Evolutionary conservation across 2,888 invertebrate species (phyloP).

Genomic region (Lasiommata megera): DNA sequence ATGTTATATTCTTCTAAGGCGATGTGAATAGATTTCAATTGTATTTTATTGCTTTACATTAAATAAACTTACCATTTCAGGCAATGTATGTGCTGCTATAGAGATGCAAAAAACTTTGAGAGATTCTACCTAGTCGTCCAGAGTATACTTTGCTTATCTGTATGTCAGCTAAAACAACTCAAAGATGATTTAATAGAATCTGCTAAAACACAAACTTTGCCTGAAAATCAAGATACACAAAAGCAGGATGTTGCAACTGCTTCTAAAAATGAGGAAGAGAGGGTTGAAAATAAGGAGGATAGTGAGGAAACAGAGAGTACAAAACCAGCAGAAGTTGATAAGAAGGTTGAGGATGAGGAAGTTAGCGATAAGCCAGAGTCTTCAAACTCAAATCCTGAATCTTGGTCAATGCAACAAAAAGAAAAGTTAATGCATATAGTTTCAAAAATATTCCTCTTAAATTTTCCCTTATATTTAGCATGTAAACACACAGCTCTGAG

Average conservation of each 20-base stretch:
- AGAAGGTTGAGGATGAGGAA: slow-evolving; percentile 27
- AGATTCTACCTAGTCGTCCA: slow-evolving; percentile 94
- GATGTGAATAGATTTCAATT: no score
- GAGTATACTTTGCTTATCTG: slow-evolving; percentile 90
- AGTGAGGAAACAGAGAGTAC: slow-evolving; percentile 42
- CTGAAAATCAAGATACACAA: slow-evolving; percentile 51
- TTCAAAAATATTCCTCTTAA: slow-evolving; percentile 92
- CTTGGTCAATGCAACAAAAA: slow-evolving; percentile 91
- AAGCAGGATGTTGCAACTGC: slow-evolving; percentile 47
- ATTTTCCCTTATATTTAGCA: slow-evolving; percentile 94
- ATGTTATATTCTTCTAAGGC: no score
- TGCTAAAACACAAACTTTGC: slow-evolving; percentile 50
- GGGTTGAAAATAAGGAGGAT: slow-evolving; percentile 44
- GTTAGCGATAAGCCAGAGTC: slow-evolving; percentile 37
- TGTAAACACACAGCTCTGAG: slow-evolving; percentile 92
- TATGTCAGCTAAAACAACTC: slow-evolving; percentile 90
- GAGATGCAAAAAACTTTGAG: slow-evolving; percentile 95
- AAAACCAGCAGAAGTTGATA: slow-evolving; percentile 42
- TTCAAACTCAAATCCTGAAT: slow-evolving; percentile 60
- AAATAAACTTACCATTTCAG: slow-evolving; percentile 69
- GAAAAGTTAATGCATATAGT: slow-evolving; percentile 94
- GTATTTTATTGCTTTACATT: neutral
- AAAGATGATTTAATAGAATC: slow-evolving; percentile 79
- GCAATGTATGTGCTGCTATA: slow-evolving; percentile 97
- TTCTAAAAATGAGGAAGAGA: slow-evolving; percentile 46